Evolutionary conservation across 2,888 invertebrate genomes (phyloP).

Genomic region (Linyphia triangularis): DNA sequence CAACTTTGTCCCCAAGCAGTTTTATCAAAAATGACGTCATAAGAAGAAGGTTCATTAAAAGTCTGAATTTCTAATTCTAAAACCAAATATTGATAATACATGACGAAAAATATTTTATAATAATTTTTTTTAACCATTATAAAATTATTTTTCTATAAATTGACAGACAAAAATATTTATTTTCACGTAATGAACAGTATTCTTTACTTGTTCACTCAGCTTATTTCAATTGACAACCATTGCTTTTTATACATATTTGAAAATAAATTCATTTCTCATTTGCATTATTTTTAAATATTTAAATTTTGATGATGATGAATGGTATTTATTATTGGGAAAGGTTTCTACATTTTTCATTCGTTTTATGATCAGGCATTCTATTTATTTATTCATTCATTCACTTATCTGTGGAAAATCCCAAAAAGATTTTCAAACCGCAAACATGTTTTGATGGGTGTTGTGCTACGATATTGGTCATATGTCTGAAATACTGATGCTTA

Average conservation of each 20-base stretch:
- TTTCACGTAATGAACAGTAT: too few species aligned
- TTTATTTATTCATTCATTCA: slow-evolving; percentile 28
- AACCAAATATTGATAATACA: too few species aligned
- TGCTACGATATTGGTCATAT: not conserved
- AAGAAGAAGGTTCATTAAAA: too few species aligned
- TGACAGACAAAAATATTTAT: too few species aligned
- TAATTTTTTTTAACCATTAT: too few species aligned
- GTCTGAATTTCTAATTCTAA: too few species aligned
- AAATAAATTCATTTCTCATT: not conserved
- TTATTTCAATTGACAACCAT: not conserved
- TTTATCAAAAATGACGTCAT: too few species aligned
- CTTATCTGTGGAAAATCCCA: not conserved
- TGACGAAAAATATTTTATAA: too few species aligned
- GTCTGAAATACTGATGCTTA: too few species aligned
- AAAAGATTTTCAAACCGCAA: not conserved
- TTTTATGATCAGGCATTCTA: not conserved
- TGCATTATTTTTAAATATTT: not conserved
- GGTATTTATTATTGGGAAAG: not conserved
- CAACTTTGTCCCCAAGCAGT: too few species aligned
- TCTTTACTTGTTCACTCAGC: too few species aligned
- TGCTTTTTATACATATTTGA: not conserved
- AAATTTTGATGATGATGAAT: not conserved
- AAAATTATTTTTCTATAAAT: too few species aligned
- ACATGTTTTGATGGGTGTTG: not conserved
- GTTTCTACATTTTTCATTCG: not conserved